Conservation (phyloP, 2,888 invertebrate genomes). For the Coenonympha arcania region DNA sequence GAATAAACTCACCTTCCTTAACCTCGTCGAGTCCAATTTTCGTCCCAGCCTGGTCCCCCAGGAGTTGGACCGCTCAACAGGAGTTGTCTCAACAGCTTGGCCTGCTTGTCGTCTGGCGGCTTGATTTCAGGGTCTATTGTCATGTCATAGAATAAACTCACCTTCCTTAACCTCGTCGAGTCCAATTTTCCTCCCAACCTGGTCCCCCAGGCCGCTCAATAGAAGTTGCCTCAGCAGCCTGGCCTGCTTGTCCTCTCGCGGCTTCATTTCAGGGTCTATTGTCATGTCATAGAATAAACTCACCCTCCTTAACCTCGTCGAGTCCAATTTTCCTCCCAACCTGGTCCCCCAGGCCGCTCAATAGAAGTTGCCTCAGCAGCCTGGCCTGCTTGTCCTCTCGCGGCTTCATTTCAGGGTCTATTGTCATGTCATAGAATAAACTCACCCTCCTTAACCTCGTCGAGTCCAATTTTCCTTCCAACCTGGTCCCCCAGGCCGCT, state of each 20-base stretch:
- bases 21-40: constrained; percentile 81
- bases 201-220: constrained; percentile 87
- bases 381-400: no score
- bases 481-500: no score
- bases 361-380: no score
- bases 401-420: no score
- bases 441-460: constrained; percentile 40
- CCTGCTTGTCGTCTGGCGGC: constrained; percentile 85
- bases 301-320: constrained; percentile 41
- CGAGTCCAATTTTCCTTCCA: no score
- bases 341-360: no score
- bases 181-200: constrained; percentile 86
- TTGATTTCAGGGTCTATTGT: constrained; percentile 82
- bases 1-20: constrained; percentile 69
- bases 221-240: constrained; percentile 85
- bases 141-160: no score
- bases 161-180: constrained; percentile 80
- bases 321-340: no score
- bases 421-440: background rate
- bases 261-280: constrained; percentile 82
- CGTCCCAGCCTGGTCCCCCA: constrained; percentile 91
- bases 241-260: constrained; percentile 84
- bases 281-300: constrained; percentile 53
- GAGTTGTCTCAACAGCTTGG: no score
- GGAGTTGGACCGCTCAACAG: constrained; percentile 79